Conservation (phyloP, 1,140 invertebrate genomes). For the Drosophila nannoptera region DNA sequence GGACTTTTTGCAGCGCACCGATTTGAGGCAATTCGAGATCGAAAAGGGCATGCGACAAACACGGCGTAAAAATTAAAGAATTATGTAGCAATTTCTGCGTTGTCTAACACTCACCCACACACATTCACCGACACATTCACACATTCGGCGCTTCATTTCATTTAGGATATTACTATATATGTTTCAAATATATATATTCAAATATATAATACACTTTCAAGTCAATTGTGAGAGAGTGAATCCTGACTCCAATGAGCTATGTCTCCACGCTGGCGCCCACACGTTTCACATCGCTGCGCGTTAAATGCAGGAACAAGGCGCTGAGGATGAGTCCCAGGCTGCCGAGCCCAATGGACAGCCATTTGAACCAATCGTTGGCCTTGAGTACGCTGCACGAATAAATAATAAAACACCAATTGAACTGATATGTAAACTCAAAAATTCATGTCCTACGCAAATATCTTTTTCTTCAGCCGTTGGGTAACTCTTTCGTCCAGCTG, state of each 20-base stretch:
- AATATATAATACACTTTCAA: too few species aligned
- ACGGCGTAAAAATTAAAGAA: conserved; percentile 83
- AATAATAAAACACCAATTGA: background rate
- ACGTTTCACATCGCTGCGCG: conserved; percentile 29
- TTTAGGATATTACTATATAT: conserved; percentile 15
- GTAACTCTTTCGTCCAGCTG: conserved; percentile 81
- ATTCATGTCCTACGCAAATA: conserved; percentile 78
- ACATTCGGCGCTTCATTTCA: conserved; percentile 23
- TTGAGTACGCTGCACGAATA: conserved; percentile 17
- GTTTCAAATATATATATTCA: conserved; percentile 1
- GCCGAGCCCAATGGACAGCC: conserved; percentile 45
- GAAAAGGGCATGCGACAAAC: conserved; percentile 86
- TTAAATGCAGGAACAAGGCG: conserved; percentile 31
- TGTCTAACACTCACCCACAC: background rate
- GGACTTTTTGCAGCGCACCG: conserved; percentile 92
- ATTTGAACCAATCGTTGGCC: conserved; percentile 43
- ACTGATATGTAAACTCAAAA: too few species aligned
- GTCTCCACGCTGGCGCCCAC: conserved; percentile 9
- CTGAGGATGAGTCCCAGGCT: conserved; percentile 29
- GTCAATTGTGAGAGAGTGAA: too few species aligned
- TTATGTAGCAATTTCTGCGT: conserved; percentile 77
- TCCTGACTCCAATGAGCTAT: background rate
- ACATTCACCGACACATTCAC: conserved; percentile 3
- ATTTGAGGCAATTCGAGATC: conserved; percentile 94
- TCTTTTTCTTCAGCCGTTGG: conserved; percentile 80